These are phyloP conservation scores for Tenthredo amoena DNA, from an alignment of 2,888 invertebrate genomes.

Conservation along the genomic window DNA sequence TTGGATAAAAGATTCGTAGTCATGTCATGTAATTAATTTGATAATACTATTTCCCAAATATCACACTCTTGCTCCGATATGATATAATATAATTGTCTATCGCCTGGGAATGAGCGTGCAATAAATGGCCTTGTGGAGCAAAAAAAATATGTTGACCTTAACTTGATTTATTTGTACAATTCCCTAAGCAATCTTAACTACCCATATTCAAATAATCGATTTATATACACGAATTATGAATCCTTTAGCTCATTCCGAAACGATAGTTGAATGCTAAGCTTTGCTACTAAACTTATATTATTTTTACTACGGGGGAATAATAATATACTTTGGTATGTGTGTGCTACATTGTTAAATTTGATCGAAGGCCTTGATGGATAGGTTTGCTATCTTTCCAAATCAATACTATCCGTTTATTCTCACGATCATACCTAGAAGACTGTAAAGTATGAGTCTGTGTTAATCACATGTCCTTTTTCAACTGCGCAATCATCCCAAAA, in stretches of 20 bases:
- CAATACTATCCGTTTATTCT: neutral
- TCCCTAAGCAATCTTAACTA: neutral
- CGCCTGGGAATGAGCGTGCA: slow-evolving; percentile 36
- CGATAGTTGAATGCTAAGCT: slow-evolving; percentile 60
- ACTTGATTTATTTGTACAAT: slow-evolving; percentile 32
- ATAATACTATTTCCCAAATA: neutral
- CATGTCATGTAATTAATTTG: neutral
- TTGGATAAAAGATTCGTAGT: neutral
- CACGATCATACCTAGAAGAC: neutral
- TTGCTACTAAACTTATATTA: slow-evolving; percentile 59
- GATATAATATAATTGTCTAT: slow-evolving; percentile 32
- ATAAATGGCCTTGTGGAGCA: slow-evolving; percentile 35
- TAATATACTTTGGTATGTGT: slow-evolving; percentile 69
- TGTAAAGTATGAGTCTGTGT: neutral
- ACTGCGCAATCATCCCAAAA: neutral
- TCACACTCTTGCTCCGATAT: slow-evolving; percentile 43
- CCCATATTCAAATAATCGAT: neutral
- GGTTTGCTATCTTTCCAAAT: slow-evolving; percentile 54
- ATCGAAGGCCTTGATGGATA: slow-evolving; percentile 65
- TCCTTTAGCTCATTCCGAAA: slow-evolving; percentile 56
- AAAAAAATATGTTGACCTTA: slow-evolving; percentile 44
- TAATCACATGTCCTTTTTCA: neutral
- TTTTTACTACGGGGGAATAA: slow-evolving; percentile 63
- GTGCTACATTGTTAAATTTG: slow-evolving; percentile 60
- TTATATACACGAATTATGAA: slow-evolving; percentile 21